phyloP scores from a whole-genome alignment of 2,888 invertebrate genomes.

The Pseudococcus longispinus region DNA sequence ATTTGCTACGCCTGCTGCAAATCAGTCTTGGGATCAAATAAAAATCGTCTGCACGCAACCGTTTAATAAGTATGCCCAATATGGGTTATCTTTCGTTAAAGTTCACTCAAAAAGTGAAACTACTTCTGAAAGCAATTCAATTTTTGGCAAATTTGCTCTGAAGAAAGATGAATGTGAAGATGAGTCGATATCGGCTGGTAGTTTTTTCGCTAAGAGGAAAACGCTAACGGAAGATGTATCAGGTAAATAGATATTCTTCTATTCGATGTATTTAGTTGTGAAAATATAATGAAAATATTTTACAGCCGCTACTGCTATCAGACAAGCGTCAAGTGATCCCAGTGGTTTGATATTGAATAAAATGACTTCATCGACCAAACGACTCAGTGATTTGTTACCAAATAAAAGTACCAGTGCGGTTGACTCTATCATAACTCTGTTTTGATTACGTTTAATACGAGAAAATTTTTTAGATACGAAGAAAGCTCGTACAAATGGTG shows the following conservation, averaged over 20 bases:
- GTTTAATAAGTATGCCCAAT: conserved; percentile 80
- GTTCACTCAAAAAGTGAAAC: conserved; percentile 64
- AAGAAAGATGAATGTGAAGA: conserved; percentile 67
- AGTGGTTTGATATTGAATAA: background rate
- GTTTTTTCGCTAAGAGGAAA: conserved; percentile 69
- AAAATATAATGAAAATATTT: background rate
- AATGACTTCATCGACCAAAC: background rate
- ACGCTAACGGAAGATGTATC: background rate
- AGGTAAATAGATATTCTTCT: background rate
- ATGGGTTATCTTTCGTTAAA: conserved; percentile 82
- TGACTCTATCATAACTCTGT: background rate
- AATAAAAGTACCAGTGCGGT: background rate
- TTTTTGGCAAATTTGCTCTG: conserved; percentile 65
- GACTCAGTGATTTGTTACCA: conserved; percentile 46
- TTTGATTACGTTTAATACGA: background rate
- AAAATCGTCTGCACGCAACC: conserved; percentile 87
- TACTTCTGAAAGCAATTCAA: conserved; percentile 59
- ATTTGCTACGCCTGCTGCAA: conserved; percentile 67
- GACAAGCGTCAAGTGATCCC: conserved; percentile 23
- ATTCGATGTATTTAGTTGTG: background rate
- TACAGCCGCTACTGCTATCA: conserved; percentile 34
- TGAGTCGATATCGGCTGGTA: conserved; percentile 68
- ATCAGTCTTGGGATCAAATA: conserved; percentile 81
- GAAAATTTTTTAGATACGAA: conserved; percentile 33
- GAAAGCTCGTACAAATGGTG: conserved; percentile 3